These are phyloP conservation scores for Pampus argenteus DNA, from an alignment of 2,797 vertebrate genomes.

Conservation along the genomic window DNA sequence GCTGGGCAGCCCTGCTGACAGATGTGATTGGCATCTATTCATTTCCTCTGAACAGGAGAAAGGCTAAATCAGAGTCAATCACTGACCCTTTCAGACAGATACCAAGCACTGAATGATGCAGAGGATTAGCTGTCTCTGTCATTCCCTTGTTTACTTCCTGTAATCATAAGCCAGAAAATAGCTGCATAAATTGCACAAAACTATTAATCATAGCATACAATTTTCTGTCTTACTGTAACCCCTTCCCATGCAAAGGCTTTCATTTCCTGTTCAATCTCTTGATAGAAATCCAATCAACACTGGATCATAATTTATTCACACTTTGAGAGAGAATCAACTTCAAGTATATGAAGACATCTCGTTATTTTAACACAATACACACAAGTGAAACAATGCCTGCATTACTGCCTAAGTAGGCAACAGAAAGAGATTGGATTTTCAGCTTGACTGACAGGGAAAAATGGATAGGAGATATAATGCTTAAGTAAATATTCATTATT, in stretches of 20 bases:
- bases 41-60: constrained; percentile 73
- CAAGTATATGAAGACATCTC: constrained; percentile 71
- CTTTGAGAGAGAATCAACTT: constrained; percentile 59
- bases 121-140: constrained; percentile 59
- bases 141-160: constrained; percentile 70
- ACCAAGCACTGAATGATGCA: constrained; percentile 65
- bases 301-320: constrained; percentile 75
- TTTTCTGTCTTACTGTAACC: constrained; percentile 60
- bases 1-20: constrained; percentile 65
- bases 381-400: constrained; percentile 35
- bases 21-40: constrained; percentile 81
- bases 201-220: constrained; percentile 68
- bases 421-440: constrained; percentile 29
- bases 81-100: constrained; percentile 79
- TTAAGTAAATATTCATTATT: constrained; percentile 33
- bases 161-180: constrained; percentile 61
- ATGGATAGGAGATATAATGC: constrained; percentile 16
- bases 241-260: constrained; percentile 61
- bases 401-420: constrained; percentile 30
- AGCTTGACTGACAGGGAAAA: constrained; percentile 50
- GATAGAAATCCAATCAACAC: constrained; percentile 76
- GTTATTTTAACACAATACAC: constrained; percentile 60
- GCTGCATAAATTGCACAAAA: constrained; percentile 66
- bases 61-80: constrained; percentile 78
- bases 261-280: constrained; percentile 75